Base-by-base conservation (phyloP, 2,797 vertebrate species). In the Setipinna tenuifilis region DNA sequence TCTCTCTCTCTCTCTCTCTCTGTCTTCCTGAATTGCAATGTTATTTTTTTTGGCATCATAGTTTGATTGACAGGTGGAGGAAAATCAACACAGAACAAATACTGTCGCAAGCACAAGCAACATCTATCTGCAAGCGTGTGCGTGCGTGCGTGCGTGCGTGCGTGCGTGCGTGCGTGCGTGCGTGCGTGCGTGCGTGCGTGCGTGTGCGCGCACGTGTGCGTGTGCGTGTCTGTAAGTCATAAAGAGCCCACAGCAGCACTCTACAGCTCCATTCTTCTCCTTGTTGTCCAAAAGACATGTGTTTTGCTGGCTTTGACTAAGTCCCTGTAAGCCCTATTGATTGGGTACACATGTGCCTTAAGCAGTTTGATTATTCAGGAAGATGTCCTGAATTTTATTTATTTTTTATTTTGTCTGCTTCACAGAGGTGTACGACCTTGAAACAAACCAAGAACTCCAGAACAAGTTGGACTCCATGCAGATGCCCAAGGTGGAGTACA, bases 401-500 rank as follows among this genome's bases (percentile, higher is more conserved):
- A n/a, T n/a, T n/a, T n/a, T 11, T 88, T 41, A 82, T 81, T 80
- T 54, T 85, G 57, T 2, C 48, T 1, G 31, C n/a, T 54, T 83
- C 25, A 46, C 92, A 95, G 98, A 97, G 88, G 94, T 98, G 0
- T 94, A 95, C 84, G 96, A 97, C 84, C 93, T 99, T 78, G 98
- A 99, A 91, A 92, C 90, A 85, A 99, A 99, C 9, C 95, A 96
- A 83, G 95, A 95, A 14, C 94, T 99, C 54, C 95, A 94, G 91
- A 89, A 85, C 88, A 93, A 92, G 0, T 88, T 98, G 83, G 95
- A 94, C 65, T 95, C 95, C 75, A 95, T 97, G 90, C 98, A 99
- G 95, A 98, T 99, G 97, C 98, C 98, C 35, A 95, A 85, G 48
- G 93, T 96, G 83, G 97, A 99, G 82, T 98, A 97, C 92, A 92